Base-by-base conservation (phyloP, 2,113 vertebrate species). In the Tetraodon nigroviridis region DNA sequence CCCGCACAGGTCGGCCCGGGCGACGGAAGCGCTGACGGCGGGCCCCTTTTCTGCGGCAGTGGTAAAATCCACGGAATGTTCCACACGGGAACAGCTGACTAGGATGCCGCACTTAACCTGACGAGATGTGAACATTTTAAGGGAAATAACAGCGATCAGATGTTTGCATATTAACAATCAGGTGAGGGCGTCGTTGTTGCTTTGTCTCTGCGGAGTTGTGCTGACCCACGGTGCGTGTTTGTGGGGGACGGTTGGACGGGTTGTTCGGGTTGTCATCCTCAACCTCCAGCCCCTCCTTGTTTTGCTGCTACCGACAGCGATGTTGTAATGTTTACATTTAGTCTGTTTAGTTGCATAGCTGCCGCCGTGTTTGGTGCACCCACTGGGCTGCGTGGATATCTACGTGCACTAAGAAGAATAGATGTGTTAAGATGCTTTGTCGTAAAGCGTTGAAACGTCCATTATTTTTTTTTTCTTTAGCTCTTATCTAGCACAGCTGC, bases 11-110 rank as follows among this genome's bases (percentile, higher is more conserved):
- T 6, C 19, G 45, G 5, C 14, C 20, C 17, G 52, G n/a, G 58
- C 24, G 63, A 4, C 15, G 8, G 17, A 49, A 29, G n/a, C 51
- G 56, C n/a, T 47, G 1, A 70, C 47, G 65, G 62, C 67, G 48
- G 71, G 67, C 71, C 84, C 83, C 87, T 87, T 86, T 82, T 82
- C 62, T 21, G 58, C 67, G 68, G 56, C 68, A 82, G 82, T 90
- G 89, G 89, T 90, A 83, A 86, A 89, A 87, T 59, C 89, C 87
- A 85, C 85, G 89, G 87, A 90, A 87, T 87, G 89, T 87, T 86
- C 87, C 88, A 90, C 81, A 81, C 79, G 53, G 85, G 82, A 86
- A 86, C 87, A 85, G 86, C 86, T 85, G 86, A 86, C 85, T 60
- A 76, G 80, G 79, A 89, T 84, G 83, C 84, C 80, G 86, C 89